These are phyloP conservation scores for Hypothenemus hampei DNA, from an alignment of 1,140 invertebrate species.

Conservation along the genomic window DNA sequence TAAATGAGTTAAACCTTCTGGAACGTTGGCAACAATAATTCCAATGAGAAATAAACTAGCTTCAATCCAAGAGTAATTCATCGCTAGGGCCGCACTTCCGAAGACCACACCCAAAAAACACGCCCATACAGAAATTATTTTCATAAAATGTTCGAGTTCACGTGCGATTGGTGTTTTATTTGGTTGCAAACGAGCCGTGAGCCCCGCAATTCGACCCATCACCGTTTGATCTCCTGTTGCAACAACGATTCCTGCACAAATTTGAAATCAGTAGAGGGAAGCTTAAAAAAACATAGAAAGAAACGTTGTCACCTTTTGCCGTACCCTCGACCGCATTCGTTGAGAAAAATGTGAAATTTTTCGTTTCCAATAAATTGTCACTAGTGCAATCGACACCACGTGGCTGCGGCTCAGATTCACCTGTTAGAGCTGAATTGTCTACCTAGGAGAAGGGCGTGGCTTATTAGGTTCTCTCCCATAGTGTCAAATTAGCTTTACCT, in stretches of 20 bases:
- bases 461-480: not conserved
- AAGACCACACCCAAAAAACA: constrained; percentile 72
- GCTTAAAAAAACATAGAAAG: not conserved
- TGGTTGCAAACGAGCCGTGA: constrained; percentile 66
- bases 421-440: constrained; percentile 62
- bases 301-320: constrained; percentile 50
- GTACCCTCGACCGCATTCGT: constrained; percentile 74
- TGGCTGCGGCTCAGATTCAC: constrained; percentile 68
- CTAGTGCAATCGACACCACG: constrained; percentile 57
- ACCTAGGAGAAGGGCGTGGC: too few relatives aligned
- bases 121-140: constrained; percentile 69
- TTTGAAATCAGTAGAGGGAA: not conserved
- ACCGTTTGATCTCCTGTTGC: constrained; percentile 76
- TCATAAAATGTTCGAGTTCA: constrained; percentile 76
- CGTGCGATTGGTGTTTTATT: constrained; percentile 71
- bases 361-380: constrained; percentile 68
- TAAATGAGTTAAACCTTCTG: constrained; percentile 56
- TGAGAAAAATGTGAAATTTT: constrained; percentile 74
- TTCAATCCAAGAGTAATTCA: constrained; percentile 70
- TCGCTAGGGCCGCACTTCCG: constrained; percentile 64
- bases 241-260: constrained; percentile 61
- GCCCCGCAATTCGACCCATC: constrained; percentile 78
- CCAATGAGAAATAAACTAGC: constrained; percentile 78
- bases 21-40: constrained; percentile 82
- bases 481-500: constrained; percentile 22